Percentiles rank a stretch among this genome's conserved stretches.
phyloP scores from a whole-genome alignment of 35 echinoderm and acorn worm genomes.

The Apostichopus parvimensis region DNA sequence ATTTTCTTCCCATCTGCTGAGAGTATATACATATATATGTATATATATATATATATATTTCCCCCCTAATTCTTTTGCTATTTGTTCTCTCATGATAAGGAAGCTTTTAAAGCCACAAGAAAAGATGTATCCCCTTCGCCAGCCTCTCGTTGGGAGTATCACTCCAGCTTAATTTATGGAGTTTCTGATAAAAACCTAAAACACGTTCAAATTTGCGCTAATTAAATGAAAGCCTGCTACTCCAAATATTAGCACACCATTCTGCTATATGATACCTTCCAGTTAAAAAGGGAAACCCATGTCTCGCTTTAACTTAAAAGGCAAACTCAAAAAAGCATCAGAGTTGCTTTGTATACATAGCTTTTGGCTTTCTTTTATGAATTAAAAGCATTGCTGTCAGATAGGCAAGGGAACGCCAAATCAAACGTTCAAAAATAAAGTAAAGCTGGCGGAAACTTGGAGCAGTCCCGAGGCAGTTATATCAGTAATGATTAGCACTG shows the following conservation, averaged over 20 bases:
- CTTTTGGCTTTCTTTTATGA: conserved; percentile 61
- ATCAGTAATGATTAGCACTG: conserved; percentile 58
- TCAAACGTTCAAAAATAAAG: conserved; percentile 45
- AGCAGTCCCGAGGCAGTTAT: conserved; percentile 38
- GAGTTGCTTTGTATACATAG: conserved; percentile 41
- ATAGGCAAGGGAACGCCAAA: conserved; percentile 29
- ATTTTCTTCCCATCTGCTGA: conserved; percentile 37
- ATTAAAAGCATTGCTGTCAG: conserved; percentile 58
- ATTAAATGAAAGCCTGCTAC: conserved; percentile 66
- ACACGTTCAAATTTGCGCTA: conserved; percentile 50
- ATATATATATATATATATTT: background rate
- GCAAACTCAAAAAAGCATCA: conserved; percentile 38
- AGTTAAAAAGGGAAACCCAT: conserved; percentile 36
- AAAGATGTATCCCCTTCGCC: background rate
- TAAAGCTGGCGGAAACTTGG: conserved; percentile 42
- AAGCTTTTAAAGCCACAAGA: conserved; percentile 50
- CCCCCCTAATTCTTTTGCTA: background rate
- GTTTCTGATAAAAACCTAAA: conserved; percentile 42
- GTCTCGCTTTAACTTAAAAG: conserved; percentile 53
- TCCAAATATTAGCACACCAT: conserved; percentile 63
- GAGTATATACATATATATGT: background rate
- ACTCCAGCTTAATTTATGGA: conserved; percentile 50
- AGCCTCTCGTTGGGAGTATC: conserved; percentile 48
- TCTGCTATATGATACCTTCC: conserved; percentile 46
- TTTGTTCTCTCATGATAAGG: conserved; percentile 15